Evolutionary conservation across 2,113 vertebrate genomes (phyloP).

Genomic region (Lasiurus cinereus): DNA sequence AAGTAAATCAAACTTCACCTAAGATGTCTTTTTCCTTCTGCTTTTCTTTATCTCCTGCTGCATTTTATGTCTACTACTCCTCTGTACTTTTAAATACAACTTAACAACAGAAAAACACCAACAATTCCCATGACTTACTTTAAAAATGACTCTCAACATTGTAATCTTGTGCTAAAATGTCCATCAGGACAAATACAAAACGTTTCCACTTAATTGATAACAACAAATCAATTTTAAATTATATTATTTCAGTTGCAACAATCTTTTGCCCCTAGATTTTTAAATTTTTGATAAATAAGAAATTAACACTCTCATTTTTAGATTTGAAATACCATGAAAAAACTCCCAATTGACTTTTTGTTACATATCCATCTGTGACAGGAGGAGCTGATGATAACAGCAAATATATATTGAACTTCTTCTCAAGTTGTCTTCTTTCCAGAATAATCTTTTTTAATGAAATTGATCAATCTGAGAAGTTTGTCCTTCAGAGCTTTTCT

Average conservation of each 20-base stretch:
- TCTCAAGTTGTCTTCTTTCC: slow-evolving; percentile 48
- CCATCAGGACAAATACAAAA: background rate
- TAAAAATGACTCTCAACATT: background rate
- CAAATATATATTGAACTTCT: slow-evolving; percentile 45
- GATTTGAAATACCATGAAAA: background rate
- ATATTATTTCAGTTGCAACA: background rate
- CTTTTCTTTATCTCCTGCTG: slow-evolving; percentile 51
- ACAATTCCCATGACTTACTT: background rate
- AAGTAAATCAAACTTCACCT: slow-evolving; percentile 50
- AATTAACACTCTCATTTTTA: background rate
- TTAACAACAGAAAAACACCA: background rate
- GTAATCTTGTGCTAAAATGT: background rate
- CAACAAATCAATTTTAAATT: background rate
- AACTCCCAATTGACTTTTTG: background rate
- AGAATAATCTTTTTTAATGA: background rate
- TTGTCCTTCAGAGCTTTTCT: background rate
- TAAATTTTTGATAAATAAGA: slow-evolving; percentile 13
- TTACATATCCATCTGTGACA: background rate
- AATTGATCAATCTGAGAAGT: slow-evolving; percentile 14
- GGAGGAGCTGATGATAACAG: background rate
- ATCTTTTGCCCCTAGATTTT: background rate
- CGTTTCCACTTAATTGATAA: slow-evolving; percentile 20
- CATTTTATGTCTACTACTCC: slow-evolving; percentile 36
- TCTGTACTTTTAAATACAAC: background rate
- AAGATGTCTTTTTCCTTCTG: slow-evolving; percentile 50